Conservation (phyloP, 2,797 vertebrate genomes). For the Acropternis orthonyx region DNA sequence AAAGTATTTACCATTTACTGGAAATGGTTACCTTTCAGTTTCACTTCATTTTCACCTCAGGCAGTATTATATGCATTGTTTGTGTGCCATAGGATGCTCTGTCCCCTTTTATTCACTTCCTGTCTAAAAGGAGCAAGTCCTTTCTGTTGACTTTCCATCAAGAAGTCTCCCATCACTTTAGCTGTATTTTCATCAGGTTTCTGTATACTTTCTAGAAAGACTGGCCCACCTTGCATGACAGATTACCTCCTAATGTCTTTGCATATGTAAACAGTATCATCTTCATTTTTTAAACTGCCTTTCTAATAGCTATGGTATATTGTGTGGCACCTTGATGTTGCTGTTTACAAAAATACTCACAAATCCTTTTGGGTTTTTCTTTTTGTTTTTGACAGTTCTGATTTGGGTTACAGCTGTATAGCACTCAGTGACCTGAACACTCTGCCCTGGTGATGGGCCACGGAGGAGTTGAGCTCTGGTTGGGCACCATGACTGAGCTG, state of each 20-base stretch:
- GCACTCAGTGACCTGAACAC: fast-evolving
- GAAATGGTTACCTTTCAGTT: constrained; percentile 14
- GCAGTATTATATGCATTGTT: neutral
- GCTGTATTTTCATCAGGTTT: neutral
- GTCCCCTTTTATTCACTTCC: neutral
- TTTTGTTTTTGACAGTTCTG: neutral
- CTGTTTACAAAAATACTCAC: neutral
- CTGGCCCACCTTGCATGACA: neutral
- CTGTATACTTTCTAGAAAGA: neutral
- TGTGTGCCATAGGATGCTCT: neutral
- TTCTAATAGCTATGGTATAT: neutral
- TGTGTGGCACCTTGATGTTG: neutral
- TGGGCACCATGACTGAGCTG: neutral
- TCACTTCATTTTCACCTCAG: neutral
- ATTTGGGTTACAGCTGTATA: neutral
- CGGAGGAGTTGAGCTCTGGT: neutral
- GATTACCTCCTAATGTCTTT: neutral
- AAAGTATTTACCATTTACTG: constrained; percentile 7
- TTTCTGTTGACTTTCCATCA: neutral
- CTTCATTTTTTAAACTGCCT: neutral
- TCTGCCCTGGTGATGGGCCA: neutral
- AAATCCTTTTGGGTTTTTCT: neutral
- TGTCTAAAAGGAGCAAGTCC: neutral
- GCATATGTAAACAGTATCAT: neutral
- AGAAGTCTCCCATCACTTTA: neutral